Evolutionary conservation across 2,113 vertebrate genomes (phyloP).

Genomic region (Lophius piscatorius): DNA sequence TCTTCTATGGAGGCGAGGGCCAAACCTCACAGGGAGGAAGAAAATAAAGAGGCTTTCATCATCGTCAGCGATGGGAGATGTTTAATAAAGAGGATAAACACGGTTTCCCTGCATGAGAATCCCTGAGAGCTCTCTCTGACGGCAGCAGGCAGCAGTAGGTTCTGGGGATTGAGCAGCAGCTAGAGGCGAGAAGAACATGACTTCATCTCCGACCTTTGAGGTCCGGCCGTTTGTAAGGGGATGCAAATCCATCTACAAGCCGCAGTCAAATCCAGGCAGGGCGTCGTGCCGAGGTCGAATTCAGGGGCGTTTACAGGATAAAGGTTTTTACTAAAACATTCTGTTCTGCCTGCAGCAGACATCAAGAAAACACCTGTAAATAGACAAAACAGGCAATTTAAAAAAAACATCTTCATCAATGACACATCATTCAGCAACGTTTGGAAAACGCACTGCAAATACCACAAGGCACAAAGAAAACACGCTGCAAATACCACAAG

Average conservation of each 20-base stretch:
- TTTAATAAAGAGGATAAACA: no score
- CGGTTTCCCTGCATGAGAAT: no score
- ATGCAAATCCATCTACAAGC: slow-evolving; percentile 66
- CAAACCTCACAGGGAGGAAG: slow-evolving; percentile 10
- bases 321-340: slow-evolving; percentile 14
- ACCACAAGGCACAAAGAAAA: no score
- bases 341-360: background rate
- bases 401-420: no score
- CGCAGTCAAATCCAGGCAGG: slow-evolving; percentile 73
- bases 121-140: no score
- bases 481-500: no score
- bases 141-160: no score
- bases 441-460: no score
- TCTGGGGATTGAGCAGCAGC: slow-evolving; percentile 1
- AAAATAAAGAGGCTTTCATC: background rate
- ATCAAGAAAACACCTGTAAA: background rate
- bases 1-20: slow-evolving; percentile 65
- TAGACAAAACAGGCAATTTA: no score
- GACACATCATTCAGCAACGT: no score
- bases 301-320: slow-evolving; percentile 42
- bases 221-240: slow-evolving; percentile 26
- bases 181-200: slow-evolving; percentile 5
- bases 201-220: slow-evolving; percentile 45
- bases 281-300: slow-evolving; percentile 41
- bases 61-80: background rate